These are phyloP conservation scores for Rhinophrynus dorsalis DNA, from an alignment of 2,797 vertebrate species.

Conservation along the genomic window DNA sequence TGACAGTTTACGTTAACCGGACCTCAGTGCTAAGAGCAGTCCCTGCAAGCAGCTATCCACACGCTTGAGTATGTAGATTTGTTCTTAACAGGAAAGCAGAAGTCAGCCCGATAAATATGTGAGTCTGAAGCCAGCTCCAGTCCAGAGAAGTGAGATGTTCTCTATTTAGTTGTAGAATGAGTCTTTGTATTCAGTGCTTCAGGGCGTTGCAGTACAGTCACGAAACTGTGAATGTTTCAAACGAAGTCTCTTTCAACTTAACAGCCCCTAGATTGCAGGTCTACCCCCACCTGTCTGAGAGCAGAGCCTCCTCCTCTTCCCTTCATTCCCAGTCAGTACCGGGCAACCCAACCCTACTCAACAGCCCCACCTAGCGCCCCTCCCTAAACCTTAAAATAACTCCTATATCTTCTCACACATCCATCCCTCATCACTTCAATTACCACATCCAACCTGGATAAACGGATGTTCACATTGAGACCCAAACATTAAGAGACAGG, in stretches of 20 bases:
- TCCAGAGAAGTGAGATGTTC: no score
- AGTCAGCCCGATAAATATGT: no score
- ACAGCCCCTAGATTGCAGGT: slow-evolving; percentile 6
- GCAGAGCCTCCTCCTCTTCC: slow-evolving; percentile 1
- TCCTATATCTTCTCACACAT: slow-evolving; percentile 13
- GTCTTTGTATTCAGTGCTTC: slow-evolving; percentile 20
- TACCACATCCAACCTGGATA: no score
- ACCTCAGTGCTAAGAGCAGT: no score
- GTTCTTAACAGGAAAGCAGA: no score
- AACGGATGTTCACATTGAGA: no score
- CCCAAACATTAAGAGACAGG: no score
- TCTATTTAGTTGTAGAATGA: not conserved
- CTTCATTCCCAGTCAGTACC: not conserved
- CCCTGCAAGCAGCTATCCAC: no score
- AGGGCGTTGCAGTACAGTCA: not conserved
- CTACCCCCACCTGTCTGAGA: slow-evolving; percentile 16
- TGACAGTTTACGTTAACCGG: no score
- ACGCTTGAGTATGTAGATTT: no score
- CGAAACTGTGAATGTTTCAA: not conserved
- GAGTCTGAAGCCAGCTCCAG: no score
- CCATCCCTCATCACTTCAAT: no score
- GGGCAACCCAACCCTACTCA: not conserved
- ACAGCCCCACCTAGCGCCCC: not conserved
- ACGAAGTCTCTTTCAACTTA: not conserved
- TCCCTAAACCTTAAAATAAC: slow-evolving; percentile 21